Conservation (phyloP, 2,113 vertebrate species). For the Cyprinus carpio region DNA sequence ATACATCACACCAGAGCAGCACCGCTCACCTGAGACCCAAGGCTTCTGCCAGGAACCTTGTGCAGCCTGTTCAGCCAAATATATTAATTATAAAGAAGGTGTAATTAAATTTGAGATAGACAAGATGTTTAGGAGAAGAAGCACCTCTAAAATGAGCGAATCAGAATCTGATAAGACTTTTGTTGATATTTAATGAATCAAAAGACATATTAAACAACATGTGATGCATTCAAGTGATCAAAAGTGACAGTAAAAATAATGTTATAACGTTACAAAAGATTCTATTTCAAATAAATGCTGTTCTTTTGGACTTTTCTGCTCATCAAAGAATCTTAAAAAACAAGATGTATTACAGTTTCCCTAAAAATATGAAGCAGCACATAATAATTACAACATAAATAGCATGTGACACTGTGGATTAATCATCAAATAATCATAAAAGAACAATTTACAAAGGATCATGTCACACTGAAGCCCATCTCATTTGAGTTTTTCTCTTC, state of each 20-base stretch:
- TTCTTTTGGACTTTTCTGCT: not conserved
- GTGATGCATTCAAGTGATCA: not conserved
- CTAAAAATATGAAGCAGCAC: not conserved
- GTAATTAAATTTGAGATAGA: conserved; percentile 44
- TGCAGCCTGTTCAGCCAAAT: conserved; percentile 34
- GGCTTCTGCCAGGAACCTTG: not conserved
- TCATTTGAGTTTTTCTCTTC: not conserved
- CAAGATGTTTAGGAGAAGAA: conserved; percentile 31
- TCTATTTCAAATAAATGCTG: not conserved
- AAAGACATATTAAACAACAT: not conserved
- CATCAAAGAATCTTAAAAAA: not conserved
- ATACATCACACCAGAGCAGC: conserved; percentile 33
- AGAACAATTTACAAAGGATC: too few species aligned
- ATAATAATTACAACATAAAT: too few species aligned
- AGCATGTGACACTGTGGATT: too few species aligned
- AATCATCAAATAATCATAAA: too few species aligned
- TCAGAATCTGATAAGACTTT: not conserved
- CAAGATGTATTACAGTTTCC: not conserved
- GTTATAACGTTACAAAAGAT: not conserved
- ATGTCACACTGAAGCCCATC: not conserved
- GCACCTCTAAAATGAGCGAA: not conserved
- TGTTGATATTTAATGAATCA: not conserved
- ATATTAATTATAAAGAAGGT: conserved; percentile 49
- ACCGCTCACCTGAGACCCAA: conserved; percentile 10
- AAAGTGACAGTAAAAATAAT: not conserved